Conservation (phyloP, 2,797 vertebrate species). For the Babyrousa celebensis region DNA sequence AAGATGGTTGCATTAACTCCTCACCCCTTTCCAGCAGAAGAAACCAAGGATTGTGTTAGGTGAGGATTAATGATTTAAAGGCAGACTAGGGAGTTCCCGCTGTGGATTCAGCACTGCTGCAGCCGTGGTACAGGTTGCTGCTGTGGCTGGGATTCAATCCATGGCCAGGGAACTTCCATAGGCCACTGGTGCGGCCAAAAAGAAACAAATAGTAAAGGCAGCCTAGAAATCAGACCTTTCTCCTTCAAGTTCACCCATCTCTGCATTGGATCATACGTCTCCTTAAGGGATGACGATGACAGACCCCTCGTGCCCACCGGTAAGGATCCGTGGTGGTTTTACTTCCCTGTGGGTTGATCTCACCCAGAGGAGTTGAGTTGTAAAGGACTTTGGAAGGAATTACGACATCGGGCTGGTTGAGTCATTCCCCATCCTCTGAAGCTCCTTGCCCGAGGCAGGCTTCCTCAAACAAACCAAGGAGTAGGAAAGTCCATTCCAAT, state of each 20-base stretch:
- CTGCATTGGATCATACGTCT: background rate
- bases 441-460: background rate
- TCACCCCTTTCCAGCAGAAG: background rate
- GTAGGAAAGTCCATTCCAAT: background rate
- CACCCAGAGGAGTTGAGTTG: background rate
- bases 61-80: background rate
- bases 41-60: background rate
- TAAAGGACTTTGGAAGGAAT: background rate
- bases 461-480: background rate
- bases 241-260: background rate
- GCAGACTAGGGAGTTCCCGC: background rate
- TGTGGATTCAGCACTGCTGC: no score
- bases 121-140: no score
- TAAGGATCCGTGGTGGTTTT: background rate
- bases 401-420: background rate
- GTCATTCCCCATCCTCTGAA: background rate
- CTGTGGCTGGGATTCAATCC: no score
- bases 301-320: rapidly evolving
- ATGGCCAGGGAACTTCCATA: no score
- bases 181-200: no score
- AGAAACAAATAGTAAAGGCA: background rate
- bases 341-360: background rate
- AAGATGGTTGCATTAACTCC: background rate
- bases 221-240: background rate
- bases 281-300: background rate